These are phyloP conservation scores for Diadema setosum DNA, from an alignment of 35 echinoderm and acorn worm species.

Conservation along the genomic window DNA sequence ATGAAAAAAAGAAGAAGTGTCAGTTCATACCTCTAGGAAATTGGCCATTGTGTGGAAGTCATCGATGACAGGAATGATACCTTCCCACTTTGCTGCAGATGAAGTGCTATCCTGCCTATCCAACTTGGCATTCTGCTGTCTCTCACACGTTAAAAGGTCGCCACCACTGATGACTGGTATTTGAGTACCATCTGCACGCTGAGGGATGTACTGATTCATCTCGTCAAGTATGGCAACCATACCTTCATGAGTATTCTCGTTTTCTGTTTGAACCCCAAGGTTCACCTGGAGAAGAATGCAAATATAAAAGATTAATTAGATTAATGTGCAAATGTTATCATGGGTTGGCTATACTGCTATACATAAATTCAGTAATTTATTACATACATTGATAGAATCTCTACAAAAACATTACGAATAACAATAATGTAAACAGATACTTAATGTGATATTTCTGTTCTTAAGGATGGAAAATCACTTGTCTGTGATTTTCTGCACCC, in stretches of 20 bases:
- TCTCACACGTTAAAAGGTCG: conserved; percentile 56
- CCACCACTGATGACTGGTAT: conserved; percentile 28
- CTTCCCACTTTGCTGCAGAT: conserved; percentile 24
- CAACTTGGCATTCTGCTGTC: conserved; percentile 26
- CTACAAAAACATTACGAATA: neutral
- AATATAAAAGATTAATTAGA: neutral
- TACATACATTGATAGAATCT: neutral
- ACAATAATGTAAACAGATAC: neutral
- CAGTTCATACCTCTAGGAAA: conserved; percentile 20
- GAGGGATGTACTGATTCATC: conserved; percentile 27
- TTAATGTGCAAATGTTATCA: neutral
- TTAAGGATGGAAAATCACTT: neutral
- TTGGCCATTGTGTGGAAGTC: conserved; percentile 62
- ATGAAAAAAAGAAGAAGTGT: neutral
- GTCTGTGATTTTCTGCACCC: no score
- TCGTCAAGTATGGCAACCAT: conserved; percentile 40
- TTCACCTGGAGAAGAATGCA: conserved; percentile 19
- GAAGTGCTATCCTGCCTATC: conserved; percentile 33
- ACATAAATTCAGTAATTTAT: neutral
- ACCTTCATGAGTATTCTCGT: conserved; percentile 48
- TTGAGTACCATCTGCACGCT: neutral
- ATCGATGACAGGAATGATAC: conserved; percentile 47
- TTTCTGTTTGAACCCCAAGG: conserved; percentile 45
- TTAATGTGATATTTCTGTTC: neutral
- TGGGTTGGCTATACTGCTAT: neutral